Evolutionary conservation across 2,113 vertebrate species (phyloP).

Genomic region (Furnarius figulus): DNA sequence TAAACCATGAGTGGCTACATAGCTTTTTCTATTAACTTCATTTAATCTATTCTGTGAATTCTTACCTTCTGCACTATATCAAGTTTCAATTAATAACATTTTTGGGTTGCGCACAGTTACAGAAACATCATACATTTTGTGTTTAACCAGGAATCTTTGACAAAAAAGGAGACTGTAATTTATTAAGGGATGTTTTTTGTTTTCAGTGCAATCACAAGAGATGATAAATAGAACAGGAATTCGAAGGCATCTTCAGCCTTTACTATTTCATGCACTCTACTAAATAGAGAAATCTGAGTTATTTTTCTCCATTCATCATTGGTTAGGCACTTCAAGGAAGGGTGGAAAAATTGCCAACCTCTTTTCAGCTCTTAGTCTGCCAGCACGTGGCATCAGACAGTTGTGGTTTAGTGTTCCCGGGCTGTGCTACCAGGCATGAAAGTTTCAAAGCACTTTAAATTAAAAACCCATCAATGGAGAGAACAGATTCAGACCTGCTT

Average conservation of each 20-base stretch:
- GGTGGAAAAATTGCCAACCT: not conserved
- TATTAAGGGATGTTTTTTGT: not conserved
- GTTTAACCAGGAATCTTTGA: not conserved
- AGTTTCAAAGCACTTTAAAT: slow-evolving; percentile 35
- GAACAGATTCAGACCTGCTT: not conserved
- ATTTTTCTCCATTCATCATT: not conserved
- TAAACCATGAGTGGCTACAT: not conserved
- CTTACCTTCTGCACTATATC: not conserved
- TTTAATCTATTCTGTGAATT: slow-evolving; percentile 5
- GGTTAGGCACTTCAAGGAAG: not conserved
- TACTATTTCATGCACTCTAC: not conserved
- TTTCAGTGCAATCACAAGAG: not conserved
- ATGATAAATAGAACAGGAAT: not conserved
- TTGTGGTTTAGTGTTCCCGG: not conserved
- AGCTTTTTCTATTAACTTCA: not conserved
- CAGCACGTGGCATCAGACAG: not conserved
- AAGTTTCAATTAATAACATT: not conserved
- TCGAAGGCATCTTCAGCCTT: not conserved
- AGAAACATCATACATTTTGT: not conserved
- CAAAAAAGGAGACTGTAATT: not conserved
- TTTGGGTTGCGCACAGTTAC: not conserved
- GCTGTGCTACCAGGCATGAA: not conserved
- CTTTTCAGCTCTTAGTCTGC: not conserved
- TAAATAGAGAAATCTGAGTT: not conserved
- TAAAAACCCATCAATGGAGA: not conserved